Conservation (phyloP, 2,113 vertebrate species). For the Orcinus orca region DNA sequence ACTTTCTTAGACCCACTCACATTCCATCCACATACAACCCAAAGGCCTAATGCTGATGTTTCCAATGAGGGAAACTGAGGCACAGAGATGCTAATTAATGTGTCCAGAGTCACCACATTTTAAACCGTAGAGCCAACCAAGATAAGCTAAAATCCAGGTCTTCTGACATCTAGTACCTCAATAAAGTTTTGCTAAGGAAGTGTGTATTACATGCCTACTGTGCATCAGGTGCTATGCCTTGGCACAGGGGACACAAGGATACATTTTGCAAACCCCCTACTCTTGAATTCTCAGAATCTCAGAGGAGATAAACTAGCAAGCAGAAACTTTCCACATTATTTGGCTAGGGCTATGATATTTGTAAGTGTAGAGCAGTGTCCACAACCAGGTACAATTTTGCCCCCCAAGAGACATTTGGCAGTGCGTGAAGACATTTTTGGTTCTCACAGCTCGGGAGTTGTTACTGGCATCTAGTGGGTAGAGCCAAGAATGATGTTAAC, state of each 20-base stretch:
- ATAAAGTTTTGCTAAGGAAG: neutral
- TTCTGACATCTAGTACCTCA: neutral
- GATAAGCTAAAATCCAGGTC: neutral
- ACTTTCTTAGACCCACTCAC: too few species aligned
- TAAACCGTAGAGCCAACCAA: neutral
- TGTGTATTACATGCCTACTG: neutral
- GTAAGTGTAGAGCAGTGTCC: neutral
- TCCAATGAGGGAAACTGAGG: neutral
- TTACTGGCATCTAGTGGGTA: neutral
- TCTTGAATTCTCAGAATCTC: neutral
- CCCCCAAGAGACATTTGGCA: neutral
- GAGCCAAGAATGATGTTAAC: neutral
- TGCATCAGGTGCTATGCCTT: neutral
- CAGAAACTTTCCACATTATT: neutral
- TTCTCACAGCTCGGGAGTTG: neutral
- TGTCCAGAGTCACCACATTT: neutral
- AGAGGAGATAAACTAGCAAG: neutral
- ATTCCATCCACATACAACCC: fast-evolving
- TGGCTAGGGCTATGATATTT: neutral
- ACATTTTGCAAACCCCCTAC: neutral
- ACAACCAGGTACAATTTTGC: neutral
- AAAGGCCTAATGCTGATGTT: neutral
- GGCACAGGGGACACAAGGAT: neutral
- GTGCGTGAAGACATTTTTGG: neutral
- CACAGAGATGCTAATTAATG: neutral